phyloP scores from a whole-genome alignment of 2,888 invertebrate genomes.

The Vanessa cardui region DNA sequence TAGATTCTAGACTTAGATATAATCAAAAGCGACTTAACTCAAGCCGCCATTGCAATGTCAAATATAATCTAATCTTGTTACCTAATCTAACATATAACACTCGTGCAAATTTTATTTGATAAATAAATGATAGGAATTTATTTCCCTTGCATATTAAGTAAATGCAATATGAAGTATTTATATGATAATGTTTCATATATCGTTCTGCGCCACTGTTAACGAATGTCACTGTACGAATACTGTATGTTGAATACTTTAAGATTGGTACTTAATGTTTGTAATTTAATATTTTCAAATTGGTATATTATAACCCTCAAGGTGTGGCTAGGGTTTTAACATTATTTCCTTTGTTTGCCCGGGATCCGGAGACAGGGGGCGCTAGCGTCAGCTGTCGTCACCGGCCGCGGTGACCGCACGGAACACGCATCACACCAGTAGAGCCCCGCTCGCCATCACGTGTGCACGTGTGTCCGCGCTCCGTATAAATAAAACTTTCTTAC shows the following conservation, averaged over 20 bases:
- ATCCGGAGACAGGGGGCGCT: constrained; percentile 11
- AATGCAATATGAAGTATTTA: too few species aligned
- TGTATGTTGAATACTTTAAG: too few species aligned
- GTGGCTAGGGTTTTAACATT: constrained; percentile 11
- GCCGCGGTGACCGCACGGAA: constrained; percentile 54
- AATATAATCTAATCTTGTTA: constrained; percentile 2
- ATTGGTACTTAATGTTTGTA: too few species aligned
- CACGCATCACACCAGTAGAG: constrained; percentile 39
- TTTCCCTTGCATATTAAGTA: neutral
- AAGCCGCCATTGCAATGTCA: neutral
- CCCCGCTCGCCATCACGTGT: constrained; percentile 41
- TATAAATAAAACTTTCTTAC: constrained; percentile 75
- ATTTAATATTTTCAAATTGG: neutral
- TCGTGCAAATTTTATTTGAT: neutral
- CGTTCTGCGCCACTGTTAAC: too few species aligned
- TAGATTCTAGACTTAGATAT: too few species aligned
- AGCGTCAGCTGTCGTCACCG: constrained; percentile 15
- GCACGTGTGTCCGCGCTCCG: constrained; percentile 54
- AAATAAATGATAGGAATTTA: neutral
- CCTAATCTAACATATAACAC: neutral
- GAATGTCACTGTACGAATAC: too few species aligned
- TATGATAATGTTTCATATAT: too few species aligned
- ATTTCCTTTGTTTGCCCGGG: constrained; percentile 29
- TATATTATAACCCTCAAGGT: neutral
- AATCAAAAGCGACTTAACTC: neutral